Percentiles rank a stretch among this genome's conserved stretches.
Conservation (phyloP, 2,113 vertebrate genomes). For the Saguinus imperator region DNA sequence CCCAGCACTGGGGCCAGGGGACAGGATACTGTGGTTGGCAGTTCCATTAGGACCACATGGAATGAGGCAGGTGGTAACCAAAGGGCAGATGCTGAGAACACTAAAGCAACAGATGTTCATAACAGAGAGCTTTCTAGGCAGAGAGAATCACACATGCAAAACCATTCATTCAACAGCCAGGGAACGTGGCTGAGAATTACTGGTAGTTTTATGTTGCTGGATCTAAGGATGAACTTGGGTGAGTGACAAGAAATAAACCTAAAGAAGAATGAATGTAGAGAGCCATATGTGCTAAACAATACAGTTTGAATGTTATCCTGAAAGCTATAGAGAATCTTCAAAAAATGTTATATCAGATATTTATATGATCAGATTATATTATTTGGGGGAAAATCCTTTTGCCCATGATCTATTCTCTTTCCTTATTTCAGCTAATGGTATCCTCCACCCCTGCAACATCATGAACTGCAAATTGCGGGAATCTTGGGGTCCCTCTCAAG, state of each 20-base stretch:
- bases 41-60: not conserved
- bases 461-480: not conserved
- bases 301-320: not conserved
- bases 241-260: not conserved
- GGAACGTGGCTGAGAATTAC: not conserved
- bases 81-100: not conserved
- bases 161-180: not conserved
- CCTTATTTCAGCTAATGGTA: not conserved
- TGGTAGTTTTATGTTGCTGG: not conserved
- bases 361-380: not conserved
- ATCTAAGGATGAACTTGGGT: not conserved
- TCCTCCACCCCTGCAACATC: not conserved
- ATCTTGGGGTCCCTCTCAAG: not conserved
- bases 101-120: not conserved
- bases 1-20: no score
- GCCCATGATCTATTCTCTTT: not conserved
- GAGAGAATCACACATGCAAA: not conserved
- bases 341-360: not conserved
- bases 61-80: not conserved
- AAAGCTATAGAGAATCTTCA: not conserved
- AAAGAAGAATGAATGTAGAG: not conserved
- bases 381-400: not conserved
- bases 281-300: not conserved
- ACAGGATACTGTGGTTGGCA: not conserved
- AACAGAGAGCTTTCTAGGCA: not conserved